Base-by-base conservation (phyloP, 2,888 invertebrate genomes). In the Branchellion lobata region DNA sequence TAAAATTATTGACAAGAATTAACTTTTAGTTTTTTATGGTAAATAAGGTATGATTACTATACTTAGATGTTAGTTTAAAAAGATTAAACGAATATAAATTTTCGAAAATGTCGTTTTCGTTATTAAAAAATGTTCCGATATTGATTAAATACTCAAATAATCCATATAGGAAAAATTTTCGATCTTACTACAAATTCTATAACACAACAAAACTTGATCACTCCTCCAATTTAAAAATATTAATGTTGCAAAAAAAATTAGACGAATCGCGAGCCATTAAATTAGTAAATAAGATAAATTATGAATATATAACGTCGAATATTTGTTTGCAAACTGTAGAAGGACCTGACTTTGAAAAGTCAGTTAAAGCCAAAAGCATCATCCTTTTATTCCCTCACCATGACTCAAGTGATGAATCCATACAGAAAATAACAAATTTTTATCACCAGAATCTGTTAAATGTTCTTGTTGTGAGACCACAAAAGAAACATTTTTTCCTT, bases 351-450 rank as follows among this genome's bases (percentile, higher is more conserved):
- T 14, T 8, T 31, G 57, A 33, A 76, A 61, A 51, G 29, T 29
- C 27, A 14, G 31, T 61, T 29, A 76, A 51, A 76, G 51, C 76
- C 33, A 76, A 57, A 57, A 76, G 57, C 29, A n/a, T 53, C 57
- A 57, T 76, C 5, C 21, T 76, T 27, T 57, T 76, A 18, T 76
- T 76, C 33, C 31, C 76, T 33, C 76, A 76, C 57, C 36, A 33
- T 51, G 51, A 76, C 31, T 76, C 76, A 14, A 24, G 31, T 57
- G 33, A 47, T 21, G 61, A 53, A 29, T 27, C 3, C 31, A 51
- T 76, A 3, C 27, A 76, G n/a, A 76, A 53, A 76, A 76, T 76
- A 14, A 51, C 47, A 27, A 57, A 40, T 18, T 29, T 76, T 27
- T 76, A 76, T 36, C 57, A 76, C 47, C 51, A 76, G 24, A 31